Percentiles rank a stretch among this genome's conserved stretches.
phyloP scores from a whole-genome alignment of 1,140 invertebrate genomes.

The Nebria ingens region DNA sequence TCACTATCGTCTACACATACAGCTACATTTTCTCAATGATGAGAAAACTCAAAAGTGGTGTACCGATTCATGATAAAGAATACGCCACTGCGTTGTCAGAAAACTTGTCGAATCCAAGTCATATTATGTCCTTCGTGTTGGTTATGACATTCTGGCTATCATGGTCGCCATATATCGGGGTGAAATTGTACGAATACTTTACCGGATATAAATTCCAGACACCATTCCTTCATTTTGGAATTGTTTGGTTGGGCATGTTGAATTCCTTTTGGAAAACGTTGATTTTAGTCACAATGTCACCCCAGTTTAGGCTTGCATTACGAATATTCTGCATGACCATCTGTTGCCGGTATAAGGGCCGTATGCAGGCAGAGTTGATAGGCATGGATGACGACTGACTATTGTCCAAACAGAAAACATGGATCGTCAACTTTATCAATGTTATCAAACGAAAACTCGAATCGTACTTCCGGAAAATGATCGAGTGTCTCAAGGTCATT shows the following conservation, averaged over 20 bases:
- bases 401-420: constrained; percentile 12
- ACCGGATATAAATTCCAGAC: constrained; percentile 51
- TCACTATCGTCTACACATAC: constrained; percentile 89
- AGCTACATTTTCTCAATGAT: constrained; percentile 87
- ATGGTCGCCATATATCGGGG: constrained; percentile 81
- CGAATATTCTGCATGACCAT: constrained; percentile 80
- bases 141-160: constrained; percentile 83
- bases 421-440: not conserved
- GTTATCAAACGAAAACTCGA: not conserved
- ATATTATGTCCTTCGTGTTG: constrained; percentile 88
- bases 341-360: constrained; percentile 70
- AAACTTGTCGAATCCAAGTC: constrained; percentile 84
- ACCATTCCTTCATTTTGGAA: constrained; percentile 80
- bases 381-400: constrained; percentile 66
- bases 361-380: constrained; percentile 69
- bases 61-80: constrained; percentile 84
- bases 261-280: constrained; percentile 93
- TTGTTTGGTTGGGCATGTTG: constrained; percentile 87
- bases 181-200: constrained; percentile 51
- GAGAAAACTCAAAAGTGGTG: constrained; percentile 63
- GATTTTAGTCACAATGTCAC: constrained; percentile 77
- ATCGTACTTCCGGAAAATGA: not conserved
- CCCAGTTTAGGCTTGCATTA: constrained; percentile 79
- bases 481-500: not conserved
- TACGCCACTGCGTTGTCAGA: constrained; percentile 83